Conservation (phyloP, 1,140 invertebrate species). For the Apocrypta bakeri region DNA sequence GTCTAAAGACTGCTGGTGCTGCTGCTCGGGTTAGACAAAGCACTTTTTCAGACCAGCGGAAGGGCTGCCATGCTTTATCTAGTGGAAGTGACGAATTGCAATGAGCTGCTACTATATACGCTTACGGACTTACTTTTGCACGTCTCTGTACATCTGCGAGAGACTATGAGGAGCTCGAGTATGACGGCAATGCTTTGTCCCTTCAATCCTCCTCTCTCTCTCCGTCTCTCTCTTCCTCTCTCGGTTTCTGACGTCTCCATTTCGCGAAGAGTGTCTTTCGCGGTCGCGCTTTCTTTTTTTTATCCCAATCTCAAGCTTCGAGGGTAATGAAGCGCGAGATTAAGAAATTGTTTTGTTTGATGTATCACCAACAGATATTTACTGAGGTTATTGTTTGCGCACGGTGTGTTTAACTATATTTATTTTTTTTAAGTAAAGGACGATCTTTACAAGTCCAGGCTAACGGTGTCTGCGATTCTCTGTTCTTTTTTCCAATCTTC, state of each 20-base stretch:
- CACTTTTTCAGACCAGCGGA: constrained; percentile 58
- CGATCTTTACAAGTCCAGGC: no score
- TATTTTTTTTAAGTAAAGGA: no score
- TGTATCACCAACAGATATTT: not conserved
- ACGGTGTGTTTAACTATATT: no score
- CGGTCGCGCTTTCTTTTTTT: constrained; percentile 3
- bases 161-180: constrained; percentile 33
- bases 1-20: not conserved
- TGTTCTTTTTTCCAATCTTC: no score
- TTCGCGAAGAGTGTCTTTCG: not conserved
- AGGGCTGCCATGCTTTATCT: constrained; percentile 64
- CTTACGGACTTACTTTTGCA: not conserved
- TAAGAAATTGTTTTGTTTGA: constrained; percentile 41
- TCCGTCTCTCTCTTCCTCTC: not conserved
- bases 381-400: not conserved
- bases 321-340: constrained; percentile 41
- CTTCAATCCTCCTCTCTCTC: constrained; percentile 21
- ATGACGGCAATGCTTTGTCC: constrained; percentile 48
- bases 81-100: constrained; percentile 68
- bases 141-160: not conserved
- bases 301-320: constrained; percentile 10
- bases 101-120: constrained; percentile 33
- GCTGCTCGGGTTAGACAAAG: constrained; percentile 34
- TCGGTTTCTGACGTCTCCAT: constrained; percentile 32
- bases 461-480: no score